These are phyloP conservation scores for Drosophila picticornis DNA, from an alignment of 2,888 invertebrate genomes.

Conservation along the genomic window DNA sequence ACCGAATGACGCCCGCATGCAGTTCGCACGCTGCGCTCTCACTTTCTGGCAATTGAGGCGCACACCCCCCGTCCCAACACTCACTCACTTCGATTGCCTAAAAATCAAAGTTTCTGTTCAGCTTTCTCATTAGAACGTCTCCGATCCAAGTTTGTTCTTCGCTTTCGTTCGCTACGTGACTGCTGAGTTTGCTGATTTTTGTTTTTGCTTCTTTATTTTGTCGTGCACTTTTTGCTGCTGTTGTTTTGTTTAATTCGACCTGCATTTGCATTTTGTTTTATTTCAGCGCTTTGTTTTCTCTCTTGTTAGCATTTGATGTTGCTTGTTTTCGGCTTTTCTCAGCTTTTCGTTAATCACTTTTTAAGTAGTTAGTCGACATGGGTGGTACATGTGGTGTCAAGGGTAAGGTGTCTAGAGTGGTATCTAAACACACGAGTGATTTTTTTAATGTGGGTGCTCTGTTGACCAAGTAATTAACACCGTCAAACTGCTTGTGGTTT, in stretches of 20 bases:
- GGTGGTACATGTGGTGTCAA: neutral
- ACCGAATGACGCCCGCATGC: slow-evolving; percentile 38
- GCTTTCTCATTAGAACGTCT: slow-evolving; percentile 72
- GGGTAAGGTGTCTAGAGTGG: neutral
- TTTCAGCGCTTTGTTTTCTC: slow-evolving; percentile 14
- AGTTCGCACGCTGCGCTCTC: slow-evolving; percentile 50
- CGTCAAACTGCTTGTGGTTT: slow-evolving; percentile 31
- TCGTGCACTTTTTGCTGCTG: slow-evolving; percentile 7
- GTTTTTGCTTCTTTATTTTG: slow-evolving; percentile 14
- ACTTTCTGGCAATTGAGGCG: slow-evolving; percentile 67
- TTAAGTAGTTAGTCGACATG: slow-evolving; percentile 28
- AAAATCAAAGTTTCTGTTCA: slow-evolving; percentile 57
- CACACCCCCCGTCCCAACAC: neutral
- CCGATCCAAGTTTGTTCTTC: slow-evolving; percentile 40
- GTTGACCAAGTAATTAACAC: slow-evolving; percentile 63
- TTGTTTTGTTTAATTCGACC: slow-evolving; percentile 9
- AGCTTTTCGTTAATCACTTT: slow-evolving; percentile 57
- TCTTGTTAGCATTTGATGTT: slow-evolving; percentile 53
- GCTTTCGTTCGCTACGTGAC: slow-evolving; percentile 70
- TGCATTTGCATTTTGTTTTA: slow-evolving; percentile 27
- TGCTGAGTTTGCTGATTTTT: slow-evolving; percentile 48
- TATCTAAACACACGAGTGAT: slow-evolving; percentile 17
- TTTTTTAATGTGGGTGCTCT: slow-evolving; percentile 20
- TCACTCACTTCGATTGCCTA: slow-evolving; percentile 12
- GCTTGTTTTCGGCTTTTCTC: slow-evolving; percentile 50